Base-by-base conservation (phyloP, 30 jellyfish, hydroid and myxozoan genomes). In the Pelagia noctiluca region DNA sequence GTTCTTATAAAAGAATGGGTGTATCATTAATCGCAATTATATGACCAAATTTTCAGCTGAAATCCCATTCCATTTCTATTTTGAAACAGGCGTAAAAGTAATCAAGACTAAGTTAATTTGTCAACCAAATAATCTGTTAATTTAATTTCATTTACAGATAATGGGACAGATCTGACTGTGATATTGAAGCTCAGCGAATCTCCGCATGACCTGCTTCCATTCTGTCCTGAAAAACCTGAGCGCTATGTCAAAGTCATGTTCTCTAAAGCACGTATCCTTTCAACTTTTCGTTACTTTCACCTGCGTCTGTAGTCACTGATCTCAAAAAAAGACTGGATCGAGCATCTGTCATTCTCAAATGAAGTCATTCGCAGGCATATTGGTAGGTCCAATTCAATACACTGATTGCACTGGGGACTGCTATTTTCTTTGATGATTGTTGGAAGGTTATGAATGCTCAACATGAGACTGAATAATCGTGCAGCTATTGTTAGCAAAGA, bases 161-260 rank as follows among this genome's bases (percentile, higher is more conserved):
- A 70, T 3, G 96, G 84, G 18, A 88, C 70, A 33, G 88, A 75
- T n/a, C 42, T 35, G 38, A 69, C 84, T 5, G 53, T 90, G 47
- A 65, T 90, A 13, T 36, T 90, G 61, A 90, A 85, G 80, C 84
- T 90, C 52, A 33, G 54, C 31, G 82, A 24, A 0, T 90, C 93
- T 4, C 83, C 96, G 8, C 77, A 50, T 54, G 82, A 72, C 30
- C 86, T 90, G 11, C 87, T 76, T 7, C 97, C 97, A 29, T 90
- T 84, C 66, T 90, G 96, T 37, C 97, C 97, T 1, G 72, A 84
- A 50, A 63, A 83, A 8, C 68, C 93, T 1, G 97, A 90, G 74
- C 76, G 73, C 28, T 90, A 90, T 47, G 97, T 79, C 35, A 90
- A 90, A 73, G 77, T 90, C 26, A 2, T 35, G 10, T 76, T 90